Percentiles rank a stretch among this genome's conserved stretches.
phyloP scores from a whole-genome alignment of 2,797 vertebrate genomes.

The Aldrovandia affinis region DNA sequence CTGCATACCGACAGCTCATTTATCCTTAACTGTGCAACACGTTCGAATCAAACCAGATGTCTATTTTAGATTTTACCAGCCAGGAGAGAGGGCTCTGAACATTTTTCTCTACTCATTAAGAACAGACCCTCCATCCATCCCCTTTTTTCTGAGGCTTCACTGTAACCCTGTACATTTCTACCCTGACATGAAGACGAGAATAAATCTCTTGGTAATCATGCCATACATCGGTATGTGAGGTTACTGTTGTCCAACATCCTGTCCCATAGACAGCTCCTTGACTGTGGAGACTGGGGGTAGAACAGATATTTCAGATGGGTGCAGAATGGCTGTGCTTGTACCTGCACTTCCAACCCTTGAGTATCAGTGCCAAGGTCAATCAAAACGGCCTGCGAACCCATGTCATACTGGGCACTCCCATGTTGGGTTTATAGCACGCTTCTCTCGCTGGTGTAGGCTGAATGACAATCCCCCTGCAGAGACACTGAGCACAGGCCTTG shows the following conservation, averaged over 20 bases:
- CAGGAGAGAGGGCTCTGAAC: not conserved
- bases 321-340: not conserved
- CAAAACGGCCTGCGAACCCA: not conserved
- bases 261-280: not conserved
- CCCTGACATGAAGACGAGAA: not conserved
- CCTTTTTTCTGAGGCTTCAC: not conserved
- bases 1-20: not conserved
- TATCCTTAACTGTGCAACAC: not conserved
- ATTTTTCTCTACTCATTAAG: not conserved
- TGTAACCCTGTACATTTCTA: not conserved
- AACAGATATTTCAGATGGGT: not conserved
- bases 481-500: not conserved
- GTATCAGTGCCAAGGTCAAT: not conserved
- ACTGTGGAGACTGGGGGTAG: not conserved
- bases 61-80: not conserved
- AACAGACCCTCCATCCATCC: no score
- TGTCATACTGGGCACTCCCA: not conserved
- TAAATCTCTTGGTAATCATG: not conserved
- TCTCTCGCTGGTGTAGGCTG: not conserved
- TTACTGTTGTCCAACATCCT: not conserved
- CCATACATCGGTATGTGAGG: no score
- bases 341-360: not conserved
- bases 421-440: not conserved
- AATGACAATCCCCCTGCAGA: not conserved
- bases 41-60: constrained; percentile 9